Evolutionary conservation across 1,140 invertebrate genomes (phyloP).

Genomic region (Drosophila miranda): DNA sequence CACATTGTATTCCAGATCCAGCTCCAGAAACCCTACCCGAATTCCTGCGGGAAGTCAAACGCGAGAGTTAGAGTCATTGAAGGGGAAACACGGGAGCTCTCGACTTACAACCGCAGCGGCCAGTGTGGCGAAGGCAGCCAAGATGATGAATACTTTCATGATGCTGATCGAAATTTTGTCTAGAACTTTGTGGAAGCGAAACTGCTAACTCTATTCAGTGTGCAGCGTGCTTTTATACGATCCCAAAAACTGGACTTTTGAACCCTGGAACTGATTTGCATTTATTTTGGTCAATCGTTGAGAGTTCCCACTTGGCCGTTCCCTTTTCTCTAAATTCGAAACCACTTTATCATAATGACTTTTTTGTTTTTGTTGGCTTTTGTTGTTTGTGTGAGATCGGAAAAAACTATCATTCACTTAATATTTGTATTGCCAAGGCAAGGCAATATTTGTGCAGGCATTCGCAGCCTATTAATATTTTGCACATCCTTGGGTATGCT

Average conservation of each 20-base stretch:
- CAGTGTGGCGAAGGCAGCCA: conserved; percentile 27
- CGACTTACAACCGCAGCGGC: conserved; percentile 39
- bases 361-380: background rate
- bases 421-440: background rate
- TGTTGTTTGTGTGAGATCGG: background rate
- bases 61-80: background rate
- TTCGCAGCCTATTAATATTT: conserved; percentile 33
- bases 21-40: conserved; percentile 82
- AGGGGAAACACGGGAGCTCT: background rate
- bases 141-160: conserved; percentile 46
- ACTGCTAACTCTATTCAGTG: conserved; percentile 1
- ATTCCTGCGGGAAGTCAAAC: background rate
- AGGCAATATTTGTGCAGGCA: background rate
- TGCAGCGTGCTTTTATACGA: conserved; percentile 21
- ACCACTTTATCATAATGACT: conserved; percentile 15
- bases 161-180: conserved; percentile 4
- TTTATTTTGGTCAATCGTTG: conserved; percentile 8
- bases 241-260: conserved; percentile 2
- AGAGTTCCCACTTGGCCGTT: background rate
- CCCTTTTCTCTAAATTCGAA: background rate
- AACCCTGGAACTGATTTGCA: background rate
- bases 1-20: conserved; percentile 93
- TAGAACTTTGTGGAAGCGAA: conserved; percentile 6
- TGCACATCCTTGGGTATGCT: conserved; percentile 4
- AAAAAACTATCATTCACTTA: conserved; percentile 2